Base-by-base conservation (phyloP, 92 coral and sea anemone genomes). In the Porites divaricata region DNA sequence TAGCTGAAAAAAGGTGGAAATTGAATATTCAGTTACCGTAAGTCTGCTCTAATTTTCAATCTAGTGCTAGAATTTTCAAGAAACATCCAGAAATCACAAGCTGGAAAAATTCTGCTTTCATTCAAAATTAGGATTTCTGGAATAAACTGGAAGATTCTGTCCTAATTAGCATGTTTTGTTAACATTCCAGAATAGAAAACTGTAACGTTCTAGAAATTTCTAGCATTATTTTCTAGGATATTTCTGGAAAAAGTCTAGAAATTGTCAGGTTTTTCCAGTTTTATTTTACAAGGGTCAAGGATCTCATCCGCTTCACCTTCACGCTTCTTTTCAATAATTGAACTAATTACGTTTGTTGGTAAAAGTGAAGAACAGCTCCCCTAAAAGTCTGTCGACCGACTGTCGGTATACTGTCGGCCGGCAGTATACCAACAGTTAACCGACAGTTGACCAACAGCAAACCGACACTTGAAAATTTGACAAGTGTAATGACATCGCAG, bases 211-310 rank as follows among this genome's bases (percentile, higher is more conserved):
- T 22, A 73, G 77, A 73, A 73, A 76, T 76, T 76, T 59, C 81
- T 16, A 76, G 81, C 45, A 59, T 6, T 61, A 6, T 61, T 61
- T 76, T 61, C 69, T 76, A 54, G n/a, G 9, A 76, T 76, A 35
- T 61, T 76, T 61, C 81, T 76, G 61, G 70, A 76, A 76, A 76
- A 58, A 25, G 61, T 76, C 81, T 76, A 16, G 70, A 76, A 76
- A 14, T 76, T 17, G 2, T 70, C 45, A 76, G 81, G 41, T 59
- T 61, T 26, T 76, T 76, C 70, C 70, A 62, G 69, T 6, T 62
- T 76, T 76, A 26, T 76, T 61, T 76, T 76, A 48, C 81, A 76
- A 76, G 81, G 81, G 81, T 74, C n/a, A n/a, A n/a, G n/a, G n/a
- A n/a, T n/a, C n/a, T n/a, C n/a, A n/a, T n/a, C n/a, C n/a, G n/a